Evolutionary conservation across 1,140 invertebrate genomes (phyloP).

Genomic region (Zaprionus gabonicus): DNA sequence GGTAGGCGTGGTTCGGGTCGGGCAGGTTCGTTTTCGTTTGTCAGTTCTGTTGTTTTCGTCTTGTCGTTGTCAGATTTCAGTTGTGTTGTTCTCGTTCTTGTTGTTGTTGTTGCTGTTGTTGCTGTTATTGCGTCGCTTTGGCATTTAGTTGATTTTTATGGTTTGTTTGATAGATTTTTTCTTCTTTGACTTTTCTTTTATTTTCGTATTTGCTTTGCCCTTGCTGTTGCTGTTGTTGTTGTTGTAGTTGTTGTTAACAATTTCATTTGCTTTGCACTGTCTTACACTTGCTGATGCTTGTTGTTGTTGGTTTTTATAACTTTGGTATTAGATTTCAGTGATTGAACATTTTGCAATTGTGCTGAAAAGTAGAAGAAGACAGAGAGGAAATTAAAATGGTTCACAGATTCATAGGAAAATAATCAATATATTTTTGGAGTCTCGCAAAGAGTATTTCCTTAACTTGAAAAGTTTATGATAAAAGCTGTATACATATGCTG

Average conservation of each 20-base stretch:
- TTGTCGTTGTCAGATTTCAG: conserved; percentile 38
- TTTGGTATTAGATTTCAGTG: conserved; percentile 58
- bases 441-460: not conserved
- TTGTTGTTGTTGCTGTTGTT: conserved; percentile 35
- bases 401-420: conserved; percentile 16
- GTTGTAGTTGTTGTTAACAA: conserved; percentile 36
- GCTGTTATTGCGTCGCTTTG: conserved; percentile 55
- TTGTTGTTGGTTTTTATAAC: conserved; percentile 35
- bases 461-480: not conserved
- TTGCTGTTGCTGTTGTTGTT: conserved; percentile 1
- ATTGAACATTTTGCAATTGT: conserved; percentile 52
- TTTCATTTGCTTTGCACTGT: conserved; percentile 53
- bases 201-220: conserved; percentile 5
- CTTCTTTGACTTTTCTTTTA: not conserved
- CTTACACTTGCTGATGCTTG: conserved; percentile 37
- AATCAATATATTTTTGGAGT: not conserved
- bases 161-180: conserved; percentile 40
- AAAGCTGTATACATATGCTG: not conserved
- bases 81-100: conserved; percentile 35
- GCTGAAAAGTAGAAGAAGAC: conserved; percentile 42
- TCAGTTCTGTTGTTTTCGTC: conserved; percentile 27
- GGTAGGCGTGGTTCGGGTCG: not conserved
- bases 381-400: conserved; percentile 25
- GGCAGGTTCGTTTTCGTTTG: conserved; percentile 30
- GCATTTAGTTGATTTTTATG: conserved; percentile 57